These are phyloP conservation scores for Drosophila paracracens DNA, from an alignment of 2,888 invertebrate genomes.

Conservation along the genomic window DNA sequence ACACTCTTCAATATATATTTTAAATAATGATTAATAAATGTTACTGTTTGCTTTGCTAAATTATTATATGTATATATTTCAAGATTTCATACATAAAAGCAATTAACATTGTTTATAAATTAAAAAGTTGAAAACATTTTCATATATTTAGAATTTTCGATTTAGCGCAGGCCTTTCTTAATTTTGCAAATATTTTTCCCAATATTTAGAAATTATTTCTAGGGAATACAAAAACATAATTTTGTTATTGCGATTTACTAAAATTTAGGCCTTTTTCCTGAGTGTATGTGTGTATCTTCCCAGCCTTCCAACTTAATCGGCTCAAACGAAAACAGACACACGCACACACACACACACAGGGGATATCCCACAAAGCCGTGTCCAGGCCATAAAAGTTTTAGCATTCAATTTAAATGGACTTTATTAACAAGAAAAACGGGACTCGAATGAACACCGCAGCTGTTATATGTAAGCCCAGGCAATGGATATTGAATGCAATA, in stretches of 20 bases:
- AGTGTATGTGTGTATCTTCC: neutral
- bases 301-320: conserved; percentile 33
- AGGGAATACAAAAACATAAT: neutral
- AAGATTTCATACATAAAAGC: neutral
- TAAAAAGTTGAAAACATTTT: too few relatives aligned
- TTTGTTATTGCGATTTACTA: neutral
- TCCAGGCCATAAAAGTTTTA: conserved; percentile 33
- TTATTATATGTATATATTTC: neutral
- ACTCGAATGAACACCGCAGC: neutral
- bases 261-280: neutral
- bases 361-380: conserved; percentile 13
- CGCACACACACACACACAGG: neutral
- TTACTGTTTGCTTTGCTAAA: too few relatives aligned
- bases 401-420: conserved; percentile 51
- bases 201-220: neutral
- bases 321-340: conserved; percentile 3
- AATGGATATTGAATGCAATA: neutral
- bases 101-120: neutral
- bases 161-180: neutral
- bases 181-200: neutral
- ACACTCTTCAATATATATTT: neutral
- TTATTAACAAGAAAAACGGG: conserved; percentile 5
- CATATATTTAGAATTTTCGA: too few relatives aligned
- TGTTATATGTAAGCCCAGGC: neutral
- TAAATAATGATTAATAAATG: too few relatives aligned